Evolutionary conservation across 2,797 vertebrate species (phyloP), one percentile per base, ranked within the genome.

Genomic region (Eidolon dupreanum): DNA sequence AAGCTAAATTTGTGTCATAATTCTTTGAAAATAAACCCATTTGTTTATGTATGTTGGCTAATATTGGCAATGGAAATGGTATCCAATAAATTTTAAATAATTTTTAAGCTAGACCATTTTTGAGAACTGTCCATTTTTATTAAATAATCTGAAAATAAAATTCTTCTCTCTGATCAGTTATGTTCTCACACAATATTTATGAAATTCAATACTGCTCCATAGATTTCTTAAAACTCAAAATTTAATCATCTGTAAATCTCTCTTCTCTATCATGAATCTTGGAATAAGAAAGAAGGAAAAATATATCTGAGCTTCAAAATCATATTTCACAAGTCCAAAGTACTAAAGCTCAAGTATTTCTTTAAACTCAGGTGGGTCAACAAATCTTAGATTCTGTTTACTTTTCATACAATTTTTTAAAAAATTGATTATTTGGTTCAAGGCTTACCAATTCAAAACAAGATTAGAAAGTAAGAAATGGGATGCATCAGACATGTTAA

Each of bases 191-290:
- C 3, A 84, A 20, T 90, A 87, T 88, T 95, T 95, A 75, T 90
- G 51, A 95, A 93, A 88, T 78, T 73, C 68, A 83, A 17, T 61
- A 19, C 70, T 75, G 28, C 17, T 87, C 43, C 59, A 66, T 55
- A 92, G 61, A 90, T 93, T 94, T 95, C 49, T 79, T 57, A 73
- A 93, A 71, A 3, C 57, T 96, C 65, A 77, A 93, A 94, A 90
- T 79, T 70, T 38, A 92, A 15, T 8, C 75, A 84, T 77, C 75
- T 94, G 38, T 88, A 92, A 93, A 74, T 3, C 16, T 82, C 46
- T 57, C 6, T 93, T 86, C 26, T 90, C 49, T 95, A 28, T 83
- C 93, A 85, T 78, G 55, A 93, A 74, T 94, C 49, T 73, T 93
- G 16, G 19, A 90, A 95, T 90, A 78, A 93, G 43, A 89, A 93